Evolutionary conservation across 2,113 vertebrate species (phyloP), one percentile per base, ranked within the genome.

Genomic region (Marmota monax): DNA sequence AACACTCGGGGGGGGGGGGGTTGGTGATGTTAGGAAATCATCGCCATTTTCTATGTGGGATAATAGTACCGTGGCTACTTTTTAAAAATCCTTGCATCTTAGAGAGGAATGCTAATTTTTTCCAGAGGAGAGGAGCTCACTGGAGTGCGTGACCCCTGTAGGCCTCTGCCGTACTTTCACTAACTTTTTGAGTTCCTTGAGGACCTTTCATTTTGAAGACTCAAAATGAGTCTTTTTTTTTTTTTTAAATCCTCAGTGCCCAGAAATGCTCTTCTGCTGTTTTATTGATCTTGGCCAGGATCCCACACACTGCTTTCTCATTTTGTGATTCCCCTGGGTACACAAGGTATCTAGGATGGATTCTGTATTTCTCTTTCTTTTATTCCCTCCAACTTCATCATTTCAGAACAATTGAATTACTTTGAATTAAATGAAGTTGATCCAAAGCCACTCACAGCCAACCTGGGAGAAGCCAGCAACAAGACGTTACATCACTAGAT

Each of bases 331-430:
- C 90, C 45, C 51, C 61, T 29, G 65, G 56, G 74, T 51, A 20
- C 11, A 6, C 7, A 53, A 72, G 51, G 45, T 51, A 51, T 27
- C 84, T 32, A 22, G 5, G 10, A 32, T 27, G 17, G 37, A 61
- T 10, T 65, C 48, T 76, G 1, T 53, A 29, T 73, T 48, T 96
- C 53, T 83, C 56, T 80, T 77, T 29, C 20, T 7, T 7, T 79
- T 79, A 56, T 88, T 14, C 18, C 27, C 61, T 53, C 69, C 87
- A 65, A 85, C 82, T 85, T 92, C 51, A 84, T 92, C 48, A 67
- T 69, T 95, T 48, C 42, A 58, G 53, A 78, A 79, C 91, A 89
- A 94, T 2, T 70, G 72, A 88, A 89, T 94, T 90, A 89, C 45
- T 92, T 37, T 70, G 78, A 91, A 73, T 85, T 72, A 85, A 88